Evolutionary conservation across 2,888 invertebrate species (phyloP), one percentile per base, ranked within the genome.

Genomic region (Pseudoips prasinana): DNA sequence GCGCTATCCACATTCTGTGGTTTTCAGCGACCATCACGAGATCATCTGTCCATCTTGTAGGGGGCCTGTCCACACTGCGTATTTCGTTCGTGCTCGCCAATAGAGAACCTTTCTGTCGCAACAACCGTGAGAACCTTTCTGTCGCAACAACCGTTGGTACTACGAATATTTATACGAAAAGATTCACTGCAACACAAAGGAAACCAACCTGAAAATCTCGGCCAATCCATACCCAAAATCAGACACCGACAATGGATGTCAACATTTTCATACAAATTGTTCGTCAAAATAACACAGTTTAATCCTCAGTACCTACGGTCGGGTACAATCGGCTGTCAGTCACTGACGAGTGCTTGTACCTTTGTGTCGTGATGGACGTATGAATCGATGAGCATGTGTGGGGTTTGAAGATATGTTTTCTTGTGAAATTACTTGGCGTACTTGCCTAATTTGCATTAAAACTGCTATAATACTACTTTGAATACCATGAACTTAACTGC

Each of bases 301-400:
- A 53, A 56, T 56, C 49, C 56, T 59, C 62, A 61, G 63, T 64
- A 57, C 54, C 43, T n/a, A 48, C 28, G 43, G 51, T 28, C 48
- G 30, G 40, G 11, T 54, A 65, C 66, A 69, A 69, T 69, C 60
- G 57, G 40, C 20, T 43, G 53, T 51, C 51, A 43, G 53, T 24
- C 28, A 8, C 47, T 47, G 61, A 46, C 48, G 42, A 33, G 37
- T 29, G 42, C 44, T 39, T 45, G 56, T 53, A 51, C 46, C 57
- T 62, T 66, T 67, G 65, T 64, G 48, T 51, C 25, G 33, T 79
- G 79, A 79, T 74, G 61, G 79, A 79, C 79, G 59, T 58, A 58
- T 77, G 76, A 78, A 78, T 78, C 56, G 67, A 42, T 1, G 8
- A 22, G 7, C 8, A 25, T 25, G 29, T 26, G 39, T 25, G 14